Evolutionary conservation across 2,797 vertebrate species (phyloP).

Genomic region (Gastrophryne carolinensis): DNA sequence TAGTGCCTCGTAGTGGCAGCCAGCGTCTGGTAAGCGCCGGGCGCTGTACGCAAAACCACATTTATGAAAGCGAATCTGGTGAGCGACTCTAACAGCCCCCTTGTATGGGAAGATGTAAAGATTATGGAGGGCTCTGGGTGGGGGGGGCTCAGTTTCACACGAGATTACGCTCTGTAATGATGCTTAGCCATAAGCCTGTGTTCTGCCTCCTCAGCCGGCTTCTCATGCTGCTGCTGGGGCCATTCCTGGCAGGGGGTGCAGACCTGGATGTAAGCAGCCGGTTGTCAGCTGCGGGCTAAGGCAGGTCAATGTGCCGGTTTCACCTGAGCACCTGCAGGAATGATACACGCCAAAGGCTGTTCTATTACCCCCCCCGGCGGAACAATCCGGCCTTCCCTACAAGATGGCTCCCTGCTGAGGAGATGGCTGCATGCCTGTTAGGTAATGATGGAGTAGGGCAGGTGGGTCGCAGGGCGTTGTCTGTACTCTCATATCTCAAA

Average conservation of each 20-base stretch:
- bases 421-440: conserved; percentile 8
- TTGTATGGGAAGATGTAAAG: too few species aligned
- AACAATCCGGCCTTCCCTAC: background rate
- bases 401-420: conserved; percentile 3
- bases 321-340: background rate
- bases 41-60: too few species aligned
- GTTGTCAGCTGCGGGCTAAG: background rate
- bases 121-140: background rate
- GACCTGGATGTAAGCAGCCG: background rate
- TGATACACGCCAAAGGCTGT: background rate
- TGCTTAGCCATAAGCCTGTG: background rate
- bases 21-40: too few species aligned
- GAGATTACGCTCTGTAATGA: background rate
- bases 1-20: too few species aligned
- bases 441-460: conserved; percentile 9
- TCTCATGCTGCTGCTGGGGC: background rate
- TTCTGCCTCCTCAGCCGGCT: background rate
- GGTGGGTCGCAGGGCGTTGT: background rate
- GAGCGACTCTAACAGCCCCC: too few species aligned
- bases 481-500: background rate
- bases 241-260: background rate
- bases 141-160: background rate
- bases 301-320: background rate
- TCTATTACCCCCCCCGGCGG: background rate
- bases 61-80: too few species aligned